Evolutionary conservation across 1,140 invertebrate genomes (phyloP), one percentile per base, ranked within the genome.

Genomic region (Armadillidium nasatum): DNA sequence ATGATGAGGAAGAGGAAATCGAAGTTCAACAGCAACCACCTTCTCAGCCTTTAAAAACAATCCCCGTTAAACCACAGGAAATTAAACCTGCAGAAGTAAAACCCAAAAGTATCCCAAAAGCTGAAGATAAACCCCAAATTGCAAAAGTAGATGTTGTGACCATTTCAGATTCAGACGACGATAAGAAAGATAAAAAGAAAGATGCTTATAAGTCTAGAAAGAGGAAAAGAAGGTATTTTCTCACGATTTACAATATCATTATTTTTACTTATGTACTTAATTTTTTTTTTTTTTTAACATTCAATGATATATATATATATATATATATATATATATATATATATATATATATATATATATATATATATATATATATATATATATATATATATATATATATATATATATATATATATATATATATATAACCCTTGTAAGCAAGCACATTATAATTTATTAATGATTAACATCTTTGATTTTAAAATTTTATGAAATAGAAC

Each of bases 401-500:
- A 33, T 60, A 60, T 60, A 60, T 60, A 60, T 60, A 60, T 60
- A 19, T 60, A 60, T 60, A 60, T 13, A 60, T 60, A 60, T 15
- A 60, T 60, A 60, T 60, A 60, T 60, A 60, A 60, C 19, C 50
- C 50, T 15, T 60, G 50, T 60, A 60, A 60, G 19, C 50, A 60
- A 60, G 50, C 50, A 60, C 50, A 60, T 60, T 60, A 15, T 13
- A 60, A 19, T 33, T 33, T 33, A 33, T 33, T n/a, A n/a, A n/a
- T n/a, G n/a, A n/a, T n/a, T 33, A 33, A 33, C 33, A 33, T 33
- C 33, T 33, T 33, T 1, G 6, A 3, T 33, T 33, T 1, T 33
- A 33, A 33, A 33, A n/a, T n/a, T 33, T 33, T 33, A 33, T 33
- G 33, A 60, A 19, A 4, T 15, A 60, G 50, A 60, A 4, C 2